A percentile compares a stretch with the other conserved stretches of the same genome.
These are phyloP conservation scores for Vollenhovia emeryi DNA, from an alignment of 1,140 invertebrate genomes.

Conservation along the genomic window DNA sequence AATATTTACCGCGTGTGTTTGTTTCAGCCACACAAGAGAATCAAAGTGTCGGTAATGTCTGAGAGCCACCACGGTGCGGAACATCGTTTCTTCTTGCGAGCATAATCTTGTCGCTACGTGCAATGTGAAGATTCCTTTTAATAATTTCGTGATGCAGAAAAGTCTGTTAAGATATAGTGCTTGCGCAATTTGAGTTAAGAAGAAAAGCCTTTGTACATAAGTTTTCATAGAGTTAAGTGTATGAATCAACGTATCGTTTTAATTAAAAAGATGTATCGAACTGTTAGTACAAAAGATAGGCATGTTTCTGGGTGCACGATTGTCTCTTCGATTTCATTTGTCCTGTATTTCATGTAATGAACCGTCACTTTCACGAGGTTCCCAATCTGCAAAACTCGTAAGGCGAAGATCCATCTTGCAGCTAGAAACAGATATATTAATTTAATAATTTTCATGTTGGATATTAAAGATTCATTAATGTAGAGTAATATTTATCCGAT, in stretches of 20 bases:
- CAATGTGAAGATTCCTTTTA: background rate
- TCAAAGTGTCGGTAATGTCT: slow-evolving; percentile 53
- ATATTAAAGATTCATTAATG: too few species aligned
- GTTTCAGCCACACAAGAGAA: slow-evolving; percentile 70
- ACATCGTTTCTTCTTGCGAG: background rate
- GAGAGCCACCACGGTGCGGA: background rate
- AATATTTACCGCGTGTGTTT: slow-evolving; percentile 12
- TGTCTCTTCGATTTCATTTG: background rate
- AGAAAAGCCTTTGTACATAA: background rate
- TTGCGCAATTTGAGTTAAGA: background rate
- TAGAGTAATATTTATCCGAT: too few species aligned
- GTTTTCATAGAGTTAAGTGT: background rate
- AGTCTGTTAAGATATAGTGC: background rate
- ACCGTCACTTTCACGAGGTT: background rate
- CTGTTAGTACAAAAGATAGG: background rate
- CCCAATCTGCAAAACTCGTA: too few species aligned
- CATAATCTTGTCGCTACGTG: background rate
- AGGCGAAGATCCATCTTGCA: too few species aligned
- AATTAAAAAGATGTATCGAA: background rate
- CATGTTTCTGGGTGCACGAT: background rate
- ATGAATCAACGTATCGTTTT: background rate
- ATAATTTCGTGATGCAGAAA: background rate
- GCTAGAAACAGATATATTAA: too few species aligned
- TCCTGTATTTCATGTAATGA: background rate
- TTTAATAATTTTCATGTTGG: too few species aligned